A percentile compares a stretch with the other conserved stretches of the same genome.
These are phyloP conservation scores for Premnoplex brunnescens DNA, from an alignment of 2,797 vertebrate species.

Conservation along the genomic window DNA sequence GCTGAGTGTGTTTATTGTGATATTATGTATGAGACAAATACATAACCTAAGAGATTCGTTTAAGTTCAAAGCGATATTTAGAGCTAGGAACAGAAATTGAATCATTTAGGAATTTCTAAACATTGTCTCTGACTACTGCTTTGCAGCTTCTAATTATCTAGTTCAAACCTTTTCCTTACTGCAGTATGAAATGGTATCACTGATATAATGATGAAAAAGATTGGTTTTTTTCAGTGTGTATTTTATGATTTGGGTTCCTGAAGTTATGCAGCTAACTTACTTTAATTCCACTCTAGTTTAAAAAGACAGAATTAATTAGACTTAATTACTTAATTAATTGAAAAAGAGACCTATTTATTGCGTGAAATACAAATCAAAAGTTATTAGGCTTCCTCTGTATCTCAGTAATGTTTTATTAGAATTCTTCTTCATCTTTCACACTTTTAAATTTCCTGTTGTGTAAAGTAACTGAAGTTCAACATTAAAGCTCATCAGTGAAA, in stretches of 20 bases:
- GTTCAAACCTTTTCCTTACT: neutral
- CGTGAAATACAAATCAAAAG: neutral
- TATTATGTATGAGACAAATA: neutral
- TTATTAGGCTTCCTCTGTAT: neutral
- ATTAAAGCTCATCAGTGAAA: neutral
- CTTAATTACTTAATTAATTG: neutral
- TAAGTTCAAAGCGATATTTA: neutral
- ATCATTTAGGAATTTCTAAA: neutral
- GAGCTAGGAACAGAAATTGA: neutral
- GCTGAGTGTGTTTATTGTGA: neutral
- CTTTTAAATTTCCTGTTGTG: neutral
- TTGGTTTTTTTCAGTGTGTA: neutral
- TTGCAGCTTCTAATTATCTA: neutral
- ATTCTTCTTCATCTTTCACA: neutral
- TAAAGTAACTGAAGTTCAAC: neutral
- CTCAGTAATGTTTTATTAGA: neutral
- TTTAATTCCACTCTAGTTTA: neutral
- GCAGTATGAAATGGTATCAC: neutral
- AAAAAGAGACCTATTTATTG: neutral
- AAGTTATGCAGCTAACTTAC: neutral
- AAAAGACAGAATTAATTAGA: neutral
- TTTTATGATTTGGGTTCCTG: neutral
- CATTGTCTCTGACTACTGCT: neutral
- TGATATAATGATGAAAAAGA: neutral
- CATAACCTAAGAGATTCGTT: neutral